Base-by-base conservation (phyloP, 2,888 invertebrate genomes). In the Leucophenga montana region DNA sequence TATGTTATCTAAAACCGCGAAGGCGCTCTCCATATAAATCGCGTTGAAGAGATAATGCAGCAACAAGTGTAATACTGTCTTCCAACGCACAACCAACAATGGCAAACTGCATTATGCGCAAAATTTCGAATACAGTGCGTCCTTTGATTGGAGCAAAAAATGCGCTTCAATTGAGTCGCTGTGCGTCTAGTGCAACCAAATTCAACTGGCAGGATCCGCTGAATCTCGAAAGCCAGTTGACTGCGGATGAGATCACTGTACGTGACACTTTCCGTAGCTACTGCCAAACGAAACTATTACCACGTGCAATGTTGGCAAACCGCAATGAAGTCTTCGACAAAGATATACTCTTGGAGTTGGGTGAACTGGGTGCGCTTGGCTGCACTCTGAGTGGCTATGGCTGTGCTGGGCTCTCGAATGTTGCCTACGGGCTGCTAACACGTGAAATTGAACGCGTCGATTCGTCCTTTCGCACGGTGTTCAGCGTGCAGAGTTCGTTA, bases 401-500 rank as follows among this genome's bases (percentile, higher is more conserved):
- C 11, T 98, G 98, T 90, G 94, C 98, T 1, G 98, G 97, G 27
- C 95, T 96, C 0, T 97, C 97, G 0, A 95, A 93, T 75, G 97
- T 99, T 2, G 95, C 97, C 3, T 99, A 99, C 87, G 99, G 99
- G 16, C 91, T 99, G 33, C 91, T 99, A 69, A 94, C 97, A 0
- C 92, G 95, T 77, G 98, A 98, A 89, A 90, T 98, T 69, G 98
- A 99, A 89, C 92, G 94, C 75, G 92, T 99, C 11, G 98, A 99
- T 89, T 97, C 97, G 71, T 93, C 96, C 4, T 99, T 97, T 88
- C 92, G 99, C 79, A 99, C 99, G 1, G 95, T 97, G 0, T 92
- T 98, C 89, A 98, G 98, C 88, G 99, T 99, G 0, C 99, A 99
- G 89, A 98, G 98, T 64, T 97, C 97, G 27, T 91, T 99, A 67